These are phyloP conservation scores for Nesogale talazaci DNA, from an alignment of 2,113 vertebrate genomes.

Conservation along the genomic window DNA sequence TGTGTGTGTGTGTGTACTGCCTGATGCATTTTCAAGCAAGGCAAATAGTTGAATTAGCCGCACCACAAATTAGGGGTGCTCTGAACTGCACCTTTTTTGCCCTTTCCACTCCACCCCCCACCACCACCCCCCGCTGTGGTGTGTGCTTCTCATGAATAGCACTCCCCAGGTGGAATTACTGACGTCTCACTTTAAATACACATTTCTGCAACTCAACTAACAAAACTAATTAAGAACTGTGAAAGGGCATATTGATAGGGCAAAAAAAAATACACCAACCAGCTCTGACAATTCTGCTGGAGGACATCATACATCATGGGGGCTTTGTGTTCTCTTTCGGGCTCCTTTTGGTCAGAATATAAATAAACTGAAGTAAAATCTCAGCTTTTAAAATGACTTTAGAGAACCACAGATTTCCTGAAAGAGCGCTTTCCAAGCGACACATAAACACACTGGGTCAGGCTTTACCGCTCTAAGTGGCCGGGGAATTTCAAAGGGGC, in stretches of 20 bases:
- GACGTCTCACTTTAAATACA: conserved; percentile 79
- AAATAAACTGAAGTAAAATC: conserved; percentile 85
- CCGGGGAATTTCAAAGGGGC: conserved; percentile 73
- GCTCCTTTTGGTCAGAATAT: conserved; percentile 70
- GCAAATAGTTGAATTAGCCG: conserved; percentile 76
- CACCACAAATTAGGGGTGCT: conserved; percentile 81
- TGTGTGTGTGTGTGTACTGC: not conserved
- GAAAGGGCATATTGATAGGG: conserved; percentile 86
- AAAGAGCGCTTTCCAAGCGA: conserved; percentile 85
- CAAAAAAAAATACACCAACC: conserved; percentile 79
- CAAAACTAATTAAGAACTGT: conserved; percentile 86
- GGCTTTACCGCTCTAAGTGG: conserved; percentile 80
- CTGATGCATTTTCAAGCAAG: conserved; percentile 62
- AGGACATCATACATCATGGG: conserved; percentile 81
- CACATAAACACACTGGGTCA: conserved; percentile 84
- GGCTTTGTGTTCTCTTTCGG: conserved; percentile 65
- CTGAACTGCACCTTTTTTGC: conserved; percentile 67
- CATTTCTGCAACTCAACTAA: conserved; percentile 84
- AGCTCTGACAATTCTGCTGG: conserved; percentile 83
- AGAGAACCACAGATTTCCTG: conserved; percentile 85
- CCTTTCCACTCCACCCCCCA: conserved; percentile 77
- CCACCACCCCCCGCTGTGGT: conserved; percentile 41
- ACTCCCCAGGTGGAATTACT: conserved; percentile 75
- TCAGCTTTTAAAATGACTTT: conserved; percentile 85
- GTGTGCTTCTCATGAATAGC: conserved; percentile 82